Evolutionary conservation across 1,140 invertebrate genomes (phyloP).

Genomic region (Apis mellifera): DNA sequence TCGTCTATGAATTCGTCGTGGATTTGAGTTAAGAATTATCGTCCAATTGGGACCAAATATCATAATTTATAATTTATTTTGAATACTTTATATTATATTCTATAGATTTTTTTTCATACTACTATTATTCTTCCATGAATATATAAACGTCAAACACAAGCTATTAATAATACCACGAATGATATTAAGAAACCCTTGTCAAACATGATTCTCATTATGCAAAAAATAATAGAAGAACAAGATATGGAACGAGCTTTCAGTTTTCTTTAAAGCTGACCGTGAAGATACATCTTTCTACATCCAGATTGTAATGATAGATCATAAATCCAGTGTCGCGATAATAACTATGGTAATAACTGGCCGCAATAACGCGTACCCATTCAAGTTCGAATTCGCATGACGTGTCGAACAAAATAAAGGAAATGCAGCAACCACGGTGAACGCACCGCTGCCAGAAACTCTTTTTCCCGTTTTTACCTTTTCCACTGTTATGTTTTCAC

Average conservation of each 20-base stretch:
- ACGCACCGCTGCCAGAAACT: conserved; percentile 33
- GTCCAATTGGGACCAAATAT: too few relatives aligned
- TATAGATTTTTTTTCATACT: too few relatives aligned
- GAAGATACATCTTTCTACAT: neutral
- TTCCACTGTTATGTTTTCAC: conserved; percentile 35
- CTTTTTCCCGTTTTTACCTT: conserved; percentile 45
- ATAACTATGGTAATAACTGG: conserved; percentile 64
- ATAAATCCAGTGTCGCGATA: conserved; percentile 59
- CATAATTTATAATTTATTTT: too few relatives aligned
- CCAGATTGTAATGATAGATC: conserved; percentile 46
- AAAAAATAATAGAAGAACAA: neutral
- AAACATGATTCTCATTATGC: too few relatives aligned
- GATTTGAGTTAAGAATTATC: too few relatives aligned
- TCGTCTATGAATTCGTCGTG: neutral
- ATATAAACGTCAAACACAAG: too few relatives aligned
- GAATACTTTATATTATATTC: too few relatives aligned
- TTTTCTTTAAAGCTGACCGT: conserved; percentile 10
- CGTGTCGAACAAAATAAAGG: conserved; percentile 54
- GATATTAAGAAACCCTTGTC: neutral
- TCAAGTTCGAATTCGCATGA: conserved; percentile 25
- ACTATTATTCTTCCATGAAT: too few relatives aligned
- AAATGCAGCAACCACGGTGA: conserved; percentile 12
- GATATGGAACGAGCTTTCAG: neutral
- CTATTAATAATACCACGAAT: too few relatives aligned
- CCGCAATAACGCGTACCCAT: conserved; percentile 51